phyloP scores from a whole-genome alignment of 2,113 vertebrate species.

The Asarcornis scutulata region DNA sequence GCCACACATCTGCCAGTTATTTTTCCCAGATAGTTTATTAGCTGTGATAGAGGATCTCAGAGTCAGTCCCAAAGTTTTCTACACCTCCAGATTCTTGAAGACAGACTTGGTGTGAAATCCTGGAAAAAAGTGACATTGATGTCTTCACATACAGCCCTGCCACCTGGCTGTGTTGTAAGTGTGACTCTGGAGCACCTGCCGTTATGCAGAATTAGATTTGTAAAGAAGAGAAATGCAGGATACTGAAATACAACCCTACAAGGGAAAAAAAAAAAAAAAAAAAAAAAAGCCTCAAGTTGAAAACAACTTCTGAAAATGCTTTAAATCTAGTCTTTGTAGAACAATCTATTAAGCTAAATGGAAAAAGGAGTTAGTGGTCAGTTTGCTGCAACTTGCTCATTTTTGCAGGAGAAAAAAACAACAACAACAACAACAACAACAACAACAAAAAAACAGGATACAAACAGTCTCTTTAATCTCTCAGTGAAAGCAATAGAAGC shows the following conservation, averaged over 20 bases:
- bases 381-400: not conserved
- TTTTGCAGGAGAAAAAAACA: not conserved
- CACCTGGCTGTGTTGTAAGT: not conserved
- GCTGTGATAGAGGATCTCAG: not conserved
- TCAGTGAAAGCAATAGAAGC: not conserved
- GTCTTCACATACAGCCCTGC: not conserved
- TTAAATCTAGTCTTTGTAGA: not conserved
- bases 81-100: not conserved
- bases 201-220: not conserved
- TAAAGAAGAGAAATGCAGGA: not conserved
- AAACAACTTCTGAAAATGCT: not conserved
- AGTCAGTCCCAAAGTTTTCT: not conserved
- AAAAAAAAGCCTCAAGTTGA: not conserved
- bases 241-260: not conserved
- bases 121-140: not conserved
- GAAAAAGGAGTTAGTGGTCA: not conserved
- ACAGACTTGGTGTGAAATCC: not conserved
- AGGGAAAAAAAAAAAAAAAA: not conserved
- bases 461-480: not conserved
- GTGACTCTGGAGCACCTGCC: not conserved
- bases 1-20: not conserved
- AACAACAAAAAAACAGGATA: not conserved
- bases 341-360: not conserved
- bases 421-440: rapidly evolving
- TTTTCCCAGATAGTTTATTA: not conserved